Base-by-base conservation (phyloP, 2,888 invertebrate species). In the Hesperia comma region DNA sequence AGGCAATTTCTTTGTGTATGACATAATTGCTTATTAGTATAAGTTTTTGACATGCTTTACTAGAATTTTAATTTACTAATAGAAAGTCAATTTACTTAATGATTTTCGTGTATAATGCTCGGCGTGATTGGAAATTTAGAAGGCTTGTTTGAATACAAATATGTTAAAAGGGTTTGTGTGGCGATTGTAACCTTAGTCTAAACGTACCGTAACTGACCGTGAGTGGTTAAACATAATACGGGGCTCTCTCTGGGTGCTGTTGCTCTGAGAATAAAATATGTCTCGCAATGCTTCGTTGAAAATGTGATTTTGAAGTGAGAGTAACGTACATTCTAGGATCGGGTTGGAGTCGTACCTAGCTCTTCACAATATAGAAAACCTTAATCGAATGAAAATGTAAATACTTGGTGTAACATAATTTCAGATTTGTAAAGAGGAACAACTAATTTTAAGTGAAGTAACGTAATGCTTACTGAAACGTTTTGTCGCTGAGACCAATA, bases 341-440 rank as follows among this genome's bases (percentile, higher is more conserved):
- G 26, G 21, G 19, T 51, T 4, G 5, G 5, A 49, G 2, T 14
- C 21, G 51, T 51, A 26, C 51, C 19, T 4, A 15, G 26, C 12
- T 46, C 46, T 4, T 41, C 17, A 46, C 15, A 6, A 7, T 17
- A 46, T 17, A 17, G 46, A 8, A 46, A 61, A 17, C 14, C 7
- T 15, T 12, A 60, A 33, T 61, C 7, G 19, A 33, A 49, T 8
- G 14, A 33, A 49, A 21, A 8, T 61, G 61, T 61, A 61, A 51
- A 61, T 61, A 60, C 17, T 53, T 37, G 54, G 26, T 41, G 21
- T 68, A 78, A 76, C 37, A 15, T 63, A 57, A 63, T 21, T 81
- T 80, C 79, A 75, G 78, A 82, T 81, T 81, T 86, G 86, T 89
- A 87, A 87, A 87, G 91, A 89, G 91, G 91, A 91, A 85, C 91